Base-by-base conservation (phyloP, 2,888 invertebrate genomes). In the Eupithecia dodoneata region DNA sequence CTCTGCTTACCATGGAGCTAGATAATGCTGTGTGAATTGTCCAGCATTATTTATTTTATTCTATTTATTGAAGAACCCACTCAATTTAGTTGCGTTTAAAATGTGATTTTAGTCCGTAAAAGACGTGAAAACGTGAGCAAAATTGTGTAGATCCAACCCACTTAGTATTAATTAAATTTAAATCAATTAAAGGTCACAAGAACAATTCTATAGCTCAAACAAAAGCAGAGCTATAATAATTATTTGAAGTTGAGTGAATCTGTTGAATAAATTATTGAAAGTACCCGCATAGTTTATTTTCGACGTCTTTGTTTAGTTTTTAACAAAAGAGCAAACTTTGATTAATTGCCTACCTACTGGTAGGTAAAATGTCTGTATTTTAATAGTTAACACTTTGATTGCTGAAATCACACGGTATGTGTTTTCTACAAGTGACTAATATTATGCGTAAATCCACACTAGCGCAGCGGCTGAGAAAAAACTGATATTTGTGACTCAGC, bases 241-340 rank as follows among this genome's bases (percentile, higher is more conserved):
- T 63, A 63, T 63, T 63, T 66, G 2, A 66, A 42, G 66, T 42
- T 66, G 66, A 15, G 13, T 42, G 66, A 42, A 42, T 42, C 42
- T 42, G 41, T 66, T 66, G 41, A 42, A 42, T 66, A 42, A 15
- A 63, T 63, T 59, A 59, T 65, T 66, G 15, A 66, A 66, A 66
- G 42, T 65, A 42, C 65, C 65, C 65, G 65, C 41, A 42, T 66
- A 41, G 65, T 66, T 66, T 30, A 59, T 59, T 66, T 66, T 66
- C 65, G 15, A 12, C 30, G 55, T 18, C 18, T 59, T 59, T 59
- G 59, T 59, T 66, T 13, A 41, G 65, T 66, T 66, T 30, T 55
- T 9, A 41, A 66, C 41, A 66, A 66, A 66, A 66, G 41, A 41
- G 65, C 65, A 66, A 5, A 12, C 41, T 66, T 66, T 41, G 6